Base-by-base conservation (phyloP, 1,140 invertebrate genomes). In the Anastrepha obliqua region DNA sequence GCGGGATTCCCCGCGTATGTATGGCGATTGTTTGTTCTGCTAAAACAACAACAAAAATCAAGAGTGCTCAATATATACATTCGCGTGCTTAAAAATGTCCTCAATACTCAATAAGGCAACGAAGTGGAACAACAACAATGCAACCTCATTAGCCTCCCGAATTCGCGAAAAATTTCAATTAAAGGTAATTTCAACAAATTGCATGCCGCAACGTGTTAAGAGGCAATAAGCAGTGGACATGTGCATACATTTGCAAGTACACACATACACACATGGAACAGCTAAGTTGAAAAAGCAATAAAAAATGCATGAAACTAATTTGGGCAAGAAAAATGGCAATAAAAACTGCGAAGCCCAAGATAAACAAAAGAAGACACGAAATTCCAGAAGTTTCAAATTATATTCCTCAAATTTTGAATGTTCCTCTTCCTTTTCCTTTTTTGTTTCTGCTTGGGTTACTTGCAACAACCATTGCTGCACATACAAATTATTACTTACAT, bases 131-230 rank as follows among this genome's bases (percentile, higher is more conserved):
- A 62, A 86, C 20, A 64, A 60, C 15, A 62, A 86, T n/a, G 15
- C 85, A 62, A 86, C 39, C 60, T 86, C 47, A 81, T 81, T 81
- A 81, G 74, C 74, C 20, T 81, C 47, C 58, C 58, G 60, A 86
- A 64, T 64, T 86, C 85, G 60, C 85, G 60, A 64, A 62, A 90
- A 92, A 91, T 92, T 92, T 90, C 91, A 92, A 92, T 92, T 92
- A 91, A 91, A 92, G 91, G 91, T 92, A 92, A 92, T 92, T 92
- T 92, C 90, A 92, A 89, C 89, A 92, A 92, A 92, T 92, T 92
- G 91, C 91, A 92, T 92, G 91, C 91, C 91, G 91, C 92, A 92
- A 92, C 91, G 91, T 92, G 91, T 92, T 92, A 92, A 92, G 92
- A 91, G 17, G 74, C 44, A 81, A 81, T 81, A 81, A 47, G 8